Evolutionary conservation across 2,888 invertebrate species (phyloP), one percentile per base, ranked within the genome.

Genomic region (Idaea straminata): DNA sequence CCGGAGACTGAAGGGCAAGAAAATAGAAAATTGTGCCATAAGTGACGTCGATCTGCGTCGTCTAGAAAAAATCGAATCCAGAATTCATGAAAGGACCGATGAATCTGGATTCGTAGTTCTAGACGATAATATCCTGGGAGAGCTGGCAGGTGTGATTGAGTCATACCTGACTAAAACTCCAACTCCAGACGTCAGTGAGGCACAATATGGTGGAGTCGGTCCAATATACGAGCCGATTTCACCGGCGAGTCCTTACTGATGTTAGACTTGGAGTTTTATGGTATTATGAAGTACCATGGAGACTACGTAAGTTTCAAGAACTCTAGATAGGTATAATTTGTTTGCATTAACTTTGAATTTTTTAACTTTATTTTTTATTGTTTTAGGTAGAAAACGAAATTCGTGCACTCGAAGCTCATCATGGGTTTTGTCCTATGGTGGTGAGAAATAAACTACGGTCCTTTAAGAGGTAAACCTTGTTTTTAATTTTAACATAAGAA

Each of bases 1-100:
- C 79, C 91, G 96, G 0, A 86, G 96, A 0, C 95, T 96, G 94
- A 95, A 95, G 72, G 85, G 80, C 71, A 95, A 95, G 77, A 95
- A 94, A 75, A 93, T 93, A 62, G 83, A 71, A 61, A 67, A 67
- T 47, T 65, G 61, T 60, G 38, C 63, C 34, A 65, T 64, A 61
- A 62, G 59, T 0, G 66, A 65, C 66, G 60, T 69, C 35, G 76
- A 72, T 13, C 63, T 66, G 0, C 72, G 76, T 61, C 74, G 76
- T 13, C 67, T 86, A 4, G 77, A 82, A 38, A 78, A 76, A 15
- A 74, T 88, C 36, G 83, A 87, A 79, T 74, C 77, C 5, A 71
- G 82, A 73, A 83, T 87, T 3, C 70, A 71, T 3, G 72, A 80
- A 68, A 84, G 74, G 34, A 78, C 83, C 3, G 81, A 88, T 69